phyloP scores from a whole-genome alignment of 53 echinoderm and acorn worm genomes.

The Holothuria leucospilota region DNA sequence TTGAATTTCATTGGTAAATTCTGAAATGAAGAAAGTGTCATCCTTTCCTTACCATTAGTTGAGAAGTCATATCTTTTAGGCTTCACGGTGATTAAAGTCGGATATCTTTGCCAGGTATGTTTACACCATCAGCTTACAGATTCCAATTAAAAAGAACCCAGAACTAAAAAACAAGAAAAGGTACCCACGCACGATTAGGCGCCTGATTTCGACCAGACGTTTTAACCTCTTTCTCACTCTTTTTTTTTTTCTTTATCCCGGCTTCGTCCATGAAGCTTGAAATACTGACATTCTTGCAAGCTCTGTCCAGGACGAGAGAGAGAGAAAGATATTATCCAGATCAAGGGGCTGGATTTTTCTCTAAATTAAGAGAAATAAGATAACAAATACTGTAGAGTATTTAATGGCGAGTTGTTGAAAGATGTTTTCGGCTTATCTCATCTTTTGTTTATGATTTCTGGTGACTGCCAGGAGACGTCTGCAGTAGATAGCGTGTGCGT shows the following conservation, averaged over 20 bases:
- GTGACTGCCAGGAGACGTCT: no score
- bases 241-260: no score
- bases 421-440: not conserved
- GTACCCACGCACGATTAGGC: constrained; percentile 34
- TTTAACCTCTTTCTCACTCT: not conserved
- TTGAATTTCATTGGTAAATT: constrained; percentile 27
- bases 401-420: constrained; percentile 10
- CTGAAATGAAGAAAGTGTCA: constrained; percentile 14
- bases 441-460: constrained; percentile 18
- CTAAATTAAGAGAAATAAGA: not conserved
- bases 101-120: constrained; percentile 38
- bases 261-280: no score
- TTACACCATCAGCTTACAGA: constrained; percentile 9
- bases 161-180: not conserved
- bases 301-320: no score
- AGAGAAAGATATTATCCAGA: no score
- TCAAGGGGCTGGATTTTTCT: constrained; percentile 19
- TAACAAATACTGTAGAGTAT: constrained; percentile 20
- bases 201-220: constrained; percentile 33
- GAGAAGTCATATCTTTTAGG: constrained; percentile 6
- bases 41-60: constrained; percentile 13
- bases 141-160: constrained; percentile 2
- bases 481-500: no score
- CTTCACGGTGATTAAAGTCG: constrained; percentile 28
- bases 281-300: no score